Evolutionary conservation across 2,797 vertebrate species (phyloP).

Genomic region (Arrhamphus sclerolepis): DNA sequence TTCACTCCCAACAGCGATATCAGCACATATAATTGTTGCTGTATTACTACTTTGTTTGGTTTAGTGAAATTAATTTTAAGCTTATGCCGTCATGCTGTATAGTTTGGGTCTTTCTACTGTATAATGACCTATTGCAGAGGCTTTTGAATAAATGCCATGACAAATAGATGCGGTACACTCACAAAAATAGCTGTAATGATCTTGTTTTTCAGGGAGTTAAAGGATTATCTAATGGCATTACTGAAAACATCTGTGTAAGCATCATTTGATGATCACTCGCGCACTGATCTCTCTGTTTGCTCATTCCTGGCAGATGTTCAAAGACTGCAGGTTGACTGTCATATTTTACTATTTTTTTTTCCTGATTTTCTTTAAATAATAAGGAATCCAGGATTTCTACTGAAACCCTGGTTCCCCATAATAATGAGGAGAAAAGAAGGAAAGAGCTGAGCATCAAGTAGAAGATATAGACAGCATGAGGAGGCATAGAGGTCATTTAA

Average conservation of each 20-base stretch:
- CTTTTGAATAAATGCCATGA: slow-evolving; percentile 66
- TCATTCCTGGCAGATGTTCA: slow-evolving; percentile 60
- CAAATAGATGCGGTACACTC: slow-evolving; percentile 68
- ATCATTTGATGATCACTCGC: slow-evolving; percentile 46
- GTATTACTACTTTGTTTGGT: slow-evolving; percentile 35
- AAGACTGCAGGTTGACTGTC: slow-evolving; percentile 41
- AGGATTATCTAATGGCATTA: slow-evolving; percentile 79
- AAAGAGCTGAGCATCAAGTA: background rate
- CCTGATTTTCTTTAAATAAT: slow-evolving; percentile 14
- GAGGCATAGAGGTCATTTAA: slow-evolving; percentile 49
- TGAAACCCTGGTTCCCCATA: slow-evolving; percentile 11
- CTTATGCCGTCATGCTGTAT: slow-evolving; percentile 17
- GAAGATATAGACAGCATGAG: slow-evolving; percentile 16
- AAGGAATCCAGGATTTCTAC: slow-evolving; percentile 5
- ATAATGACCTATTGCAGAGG: slow-evolving; percentile 64
- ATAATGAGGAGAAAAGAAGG: slow-evolving; percentile 17
- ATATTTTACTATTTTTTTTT: slow-evolving; percentile 27
- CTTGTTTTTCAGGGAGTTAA: slow-evolving; percentile 77
- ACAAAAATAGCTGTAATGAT: slow-evolving; percentile 74
- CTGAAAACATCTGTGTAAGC: slow-evolving; percentile 77
- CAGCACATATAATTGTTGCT: slow-evolving; percentile 19
- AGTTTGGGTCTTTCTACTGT: slow-evolving; percentile 49
- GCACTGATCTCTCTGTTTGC: slow-evolving; percentile 36
- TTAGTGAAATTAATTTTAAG: slow-evolving; percentile 45
- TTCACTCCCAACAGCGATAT: slow-evolving; percentile 28